These are phyloP conservation scores for Harpalus rufipes DNA, from an alignment of 2,888 invertebrate genomes.

Conservation along the genomic window DNA sequence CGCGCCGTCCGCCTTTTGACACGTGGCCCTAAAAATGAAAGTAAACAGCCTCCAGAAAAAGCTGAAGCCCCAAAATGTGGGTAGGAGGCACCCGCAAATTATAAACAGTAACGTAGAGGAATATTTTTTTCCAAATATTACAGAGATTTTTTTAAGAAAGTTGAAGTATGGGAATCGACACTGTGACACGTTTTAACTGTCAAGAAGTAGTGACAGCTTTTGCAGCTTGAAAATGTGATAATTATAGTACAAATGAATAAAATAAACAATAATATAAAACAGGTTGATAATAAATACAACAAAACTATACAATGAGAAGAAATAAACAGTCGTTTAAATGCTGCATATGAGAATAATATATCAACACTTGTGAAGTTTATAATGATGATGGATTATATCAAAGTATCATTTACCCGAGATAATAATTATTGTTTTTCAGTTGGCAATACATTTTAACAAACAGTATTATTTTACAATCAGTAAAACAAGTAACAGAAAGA, in stretches of 20 bases:
- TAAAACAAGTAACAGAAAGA: too few relatives aligned
- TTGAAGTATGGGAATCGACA: background rate
- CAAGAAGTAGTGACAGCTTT: background rate
- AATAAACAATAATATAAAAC: background rate
- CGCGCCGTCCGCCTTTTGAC: slow-evolving; percentile 59
- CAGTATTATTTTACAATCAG: too few relatives aligned
- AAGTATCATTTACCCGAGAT: too few relatives aligned
- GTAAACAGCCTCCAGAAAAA: slow-evolving; percentile 60
- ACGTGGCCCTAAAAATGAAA: slow-evolving; percentile 61
- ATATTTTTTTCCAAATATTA: background rate
- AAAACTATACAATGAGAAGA: too few relatives aligned
- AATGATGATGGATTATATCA: too few relatives aligned
- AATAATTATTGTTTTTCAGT: too few relatives aligned
- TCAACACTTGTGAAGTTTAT: too few relatives aligned
- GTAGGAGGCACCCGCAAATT: slow-evolving; percentile 10
- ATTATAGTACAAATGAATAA: background rate
- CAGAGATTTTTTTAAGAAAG: background rate
- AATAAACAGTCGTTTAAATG: too few relatives aligned
- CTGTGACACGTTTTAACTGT: background rate
- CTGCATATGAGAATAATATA: too few relatives aligned
- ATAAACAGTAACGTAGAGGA: slow-evolving; percentile 12
- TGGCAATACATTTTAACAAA: too few relatives aligned
- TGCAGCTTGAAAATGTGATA: background rate
- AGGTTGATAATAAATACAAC: too few relatives aligned
- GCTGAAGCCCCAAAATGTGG: slow-evolving; percentile 20